These are phyloP conservation scores for Macrostomum cliftonense DNA, from an alignment of 2,888 invertebrate genomes.

Conservation along the genomic window DNA sequence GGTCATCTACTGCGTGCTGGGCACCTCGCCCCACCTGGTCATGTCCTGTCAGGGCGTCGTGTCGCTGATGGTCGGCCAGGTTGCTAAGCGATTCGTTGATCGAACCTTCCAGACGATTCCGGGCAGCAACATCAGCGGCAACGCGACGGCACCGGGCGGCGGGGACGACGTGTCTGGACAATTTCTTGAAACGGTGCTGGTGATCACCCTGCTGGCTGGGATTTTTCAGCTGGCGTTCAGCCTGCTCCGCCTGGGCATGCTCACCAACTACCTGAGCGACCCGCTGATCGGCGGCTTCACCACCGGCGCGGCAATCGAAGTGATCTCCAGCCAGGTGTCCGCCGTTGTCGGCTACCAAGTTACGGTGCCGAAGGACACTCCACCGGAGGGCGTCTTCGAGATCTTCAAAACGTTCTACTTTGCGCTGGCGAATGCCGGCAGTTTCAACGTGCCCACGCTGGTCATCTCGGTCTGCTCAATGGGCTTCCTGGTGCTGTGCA, in stretches of 20 bases:
- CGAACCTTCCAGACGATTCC: not conserved
- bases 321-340: slow-evolving; percentile 28
- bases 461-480: slow-evolving; percentile 20
- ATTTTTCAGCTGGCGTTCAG: slow-evolving; percentile 17
- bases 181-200: slow-evolving; percentile 5
- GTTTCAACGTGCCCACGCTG: slow-evolving; percentile 20
- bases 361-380: not conserved
- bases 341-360: slow-evolving; percentile 24
- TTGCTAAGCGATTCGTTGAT: not conserved
- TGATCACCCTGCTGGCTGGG: slow-evolving; percentile 7
- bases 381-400: slow-evolving; percentile 13
- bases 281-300: slow-evolving; percentile 32
- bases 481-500: slow-evolving; percentile 21
- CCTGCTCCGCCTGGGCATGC: slow-evolving; percentile 26
- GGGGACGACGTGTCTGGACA: not conserved
- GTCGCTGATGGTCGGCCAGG: slow-evolving; percentile 8
- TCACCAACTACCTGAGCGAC: slow-evolving; percentile 30
- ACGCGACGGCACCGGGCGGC: not conserved
- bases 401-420: slow-evolving; percentile 15
- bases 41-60: slow-evolving; percentile 8
- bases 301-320: slow-evolving; percentile 29
- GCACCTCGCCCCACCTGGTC: slow-evolving; percentile 9
- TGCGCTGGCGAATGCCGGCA: slow-evolving; percentile 13
- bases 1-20: slow-evolving; percentile 8
- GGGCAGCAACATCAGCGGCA: not conserved